These are phyloP conservation scores for Campoplex nolae DNA, from an alignment of 2,888 invertebrate genomes.

Conservation along the genomic window DNA sequence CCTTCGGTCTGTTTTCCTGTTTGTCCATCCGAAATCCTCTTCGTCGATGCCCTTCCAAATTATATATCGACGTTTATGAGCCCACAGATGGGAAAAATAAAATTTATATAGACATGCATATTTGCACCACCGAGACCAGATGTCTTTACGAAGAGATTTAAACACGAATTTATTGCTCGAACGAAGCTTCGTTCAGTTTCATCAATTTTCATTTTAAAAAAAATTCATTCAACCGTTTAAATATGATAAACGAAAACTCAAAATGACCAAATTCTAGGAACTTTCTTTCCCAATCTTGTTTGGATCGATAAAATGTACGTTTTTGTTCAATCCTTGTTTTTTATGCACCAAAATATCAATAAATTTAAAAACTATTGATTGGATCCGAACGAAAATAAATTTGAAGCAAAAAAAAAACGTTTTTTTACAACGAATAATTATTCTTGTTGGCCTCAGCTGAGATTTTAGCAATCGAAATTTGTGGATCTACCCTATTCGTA, in stretches of 20 bases:
- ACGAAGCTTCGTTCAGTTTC: not conserved
- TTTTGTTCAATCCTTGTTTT: too few relatives aligned
- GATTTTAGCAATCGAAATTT: too few relatives aligned
- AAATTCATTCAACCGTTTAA: not conserved
- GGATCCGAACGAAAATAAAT: too few relatives aligned
- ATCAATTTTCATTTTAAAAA: not conserved
- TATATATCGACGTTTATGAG: constrained; percentile 20
- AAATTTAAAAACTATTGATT: too few relatives aligned
- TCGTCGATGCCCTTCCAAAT: not conserved
- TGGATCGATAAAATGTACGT: too few relatives aligned
- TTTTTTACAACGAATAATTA: too few relatives aligned
- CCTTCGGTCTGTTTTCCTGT: not conserved
- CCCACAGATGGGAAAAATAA: constrained; percentile 30
- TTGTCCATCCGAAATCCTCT: not conserved
- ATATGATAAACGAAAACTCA: not conserved
- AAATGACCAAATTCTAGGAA: not conserved
- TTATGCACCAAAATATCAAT: too few relatives aligned
- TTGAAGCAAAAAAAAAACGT: too few relatives aligned
- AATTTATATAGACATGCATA: not conserved
- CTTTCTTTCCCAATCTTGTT: too few relatives aligned
- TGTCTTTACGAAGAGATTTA: constrained; percentile 10
- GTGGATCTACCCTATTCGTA: too few relatives aligned
- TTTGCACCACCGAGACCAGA: not conserved
- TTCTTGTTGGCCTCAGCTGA: too few relatives aligned
- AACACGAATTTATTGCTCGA: not conserved